Evolutionary conservation across 2,888 invertebrate genomes (phyloP), one percentile per base, ranked within the genome.

Genomic region (Nomada hirtipes): DNA sequence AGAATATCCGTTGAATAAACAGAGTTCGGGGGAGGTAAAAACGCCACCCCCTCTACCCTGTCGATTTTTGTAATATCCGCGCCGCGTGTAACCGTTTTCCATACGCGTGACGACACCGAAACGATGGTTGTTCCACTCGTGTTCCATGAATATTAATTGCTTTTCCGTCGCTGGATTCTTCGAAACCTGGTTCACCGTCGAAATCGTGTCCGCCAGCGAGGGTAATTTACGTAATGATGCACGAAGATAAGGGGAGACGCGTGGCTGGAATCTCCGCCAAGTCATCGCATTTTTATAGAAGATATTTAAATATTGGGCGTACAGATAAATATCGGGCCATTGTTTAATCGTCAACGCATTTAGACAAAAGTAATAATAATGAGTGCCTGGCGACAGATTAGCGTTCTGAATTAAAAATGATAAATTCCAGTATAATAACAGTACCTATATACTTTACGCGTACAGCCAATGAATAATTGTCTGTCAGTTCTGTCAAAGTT

Each of bases 51-150:
- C 36, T 42, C 13, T n/a, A 4, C 26, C n/a, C n/a, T 10, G 23
- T 44, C 73, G 36, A 47, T 69, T 60, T 74, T 52, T 81, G 87
- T 85, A 74, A 81, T 78, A 85, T 79, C 82, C 82, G 60, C 55
- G 57, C 61, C 77, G 84, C 85, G 85, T 85, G 85, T 82, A 85
- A 61, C 73, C 85, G 82, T 82, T 87, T 85, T 84, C 85, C 82
- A 74, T 78, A 82, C 76, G 77, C 87, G 83, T 85, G 87, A 83
- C 79, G 73, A 82, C 85, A 74, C 73, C 85, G 68, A 71, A 82
- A 82, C 78, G 82, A 84, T 82, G 75, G 44, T 76, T 53, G 50
- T n/a, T 26, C 61, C 55, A 64, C 76, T 20, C 61, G 64, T 55
- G 26, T 52, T 15, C 52, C 67, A 67, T 80, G 85, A 85, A 85